Percentiles rank a stretch among this genome's conserved stretches.
These are phyloP conservation scores for Anagyrus pseudococci DNA, from an alignment of 2,888 invertebrate species.

Conservation along the genomic window DNA sequence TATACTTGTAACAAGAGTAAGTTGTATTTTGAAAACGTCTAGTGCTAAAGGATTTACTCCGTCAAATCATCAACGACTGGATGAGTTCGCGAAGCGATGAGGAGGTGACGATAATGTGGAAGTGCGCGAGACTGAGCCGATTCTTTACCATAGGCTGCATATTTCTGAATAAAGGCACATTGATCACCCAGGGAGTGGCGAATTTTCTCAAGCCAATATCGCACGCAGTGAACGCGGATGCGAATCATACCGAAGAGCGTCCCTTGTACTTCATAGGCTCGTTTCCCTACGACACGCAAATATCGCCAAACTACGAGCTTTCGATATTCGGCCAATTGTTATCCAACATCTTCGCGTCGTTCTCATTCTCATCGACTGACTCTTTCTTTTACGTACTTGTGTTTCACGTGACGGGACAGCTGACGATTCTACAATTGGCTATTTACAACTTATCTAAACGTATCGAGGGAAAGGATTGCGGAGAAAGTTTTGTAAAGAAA, in stretches of 20 bases:
- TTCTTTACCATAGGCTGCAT: constrained; percentile 40
- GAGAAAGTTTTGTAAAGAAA: neutral
- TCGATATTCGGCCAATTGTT: constrained; percentile 45
- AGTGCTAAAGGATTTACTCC: too few relatives aligned
- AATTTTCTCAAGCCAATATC: constrained; percentile 11
- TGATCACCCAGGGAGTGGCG: constrained; percentile 19
- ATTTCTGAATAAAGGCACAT: constrained; percentile 38
- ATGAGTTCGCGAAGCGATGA: constrained; percentile 16
- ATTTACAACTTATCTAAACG: neutral
- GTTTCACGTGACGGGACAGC: constrained; percentile 49
- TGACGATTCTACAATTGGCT: constrained; percentile 28
- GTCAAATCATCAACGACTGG: constrained; percentile 38
- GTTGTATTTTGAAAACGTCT: too few relatives aligned
- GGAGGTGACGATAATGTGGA: constrained; percentile 38
- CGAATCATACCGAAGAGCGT: constrained; percentile 18
- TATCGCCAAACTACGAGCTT: constrained; percentile 43
- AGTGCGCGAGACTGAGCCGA: constrained; percentile 39
- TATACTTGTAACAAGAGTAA: too few relatives aligned
- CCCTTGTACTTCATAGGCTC: constrained; percentile 30
- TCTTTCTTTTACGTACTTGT: constrained; percentile 44
- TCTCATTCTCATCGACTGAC: constrained; percentile 46
- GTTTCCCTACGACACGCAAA: constrained; percentile 45
- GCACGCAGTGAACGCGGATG: neutral
- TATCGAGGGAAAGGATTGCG: too few relatives aligned
- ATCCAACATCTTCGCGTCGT: constrained; percentile 39